A percentile compares a stretch with the other conserved stretches of the same genome.
These are phyloP conservation scores for Drosophila tristis DNA, from an alignment of 1,140 invertebrate genomes.

Conservation along the genomic window DNA sequence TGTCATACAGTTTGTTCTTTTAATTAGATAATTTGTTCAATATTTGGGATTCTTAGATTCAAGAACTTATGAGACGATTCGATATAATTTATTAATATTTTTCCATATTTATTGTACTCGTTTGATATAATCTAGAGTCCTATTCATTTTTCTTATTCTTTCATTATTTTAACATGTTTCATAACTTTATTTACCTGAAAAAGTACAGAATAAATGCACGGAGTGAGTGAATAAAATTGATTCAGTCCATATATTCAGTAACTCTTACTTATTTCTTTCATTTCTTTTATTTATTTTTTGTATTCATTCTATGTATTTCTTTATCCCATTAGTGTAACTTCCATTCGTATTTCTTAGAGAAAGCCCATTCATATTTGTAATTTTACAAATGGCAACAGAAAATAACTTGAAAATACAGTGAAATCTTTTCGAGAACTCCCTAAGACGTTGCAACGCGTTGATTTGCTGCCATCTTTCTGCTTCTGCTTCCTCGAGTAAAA, in stretches of 20 bases:
- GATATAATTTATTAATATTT: too few relatives aligned
- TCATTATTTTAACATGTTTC: not conserved
- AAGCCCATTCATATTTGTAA: constrained; percentile 48
- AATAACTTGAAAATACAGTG: constrained; percentile 30
- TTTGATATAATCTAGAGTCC: too few relatives aligned
- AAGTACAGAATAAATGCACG: too few relatives aligned
- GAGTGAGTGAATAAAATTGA: too few relatives aligned
- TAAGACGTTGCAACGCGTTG: constrained; percentile 68
- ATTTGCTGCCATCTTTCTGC: constrained; percentile 46
- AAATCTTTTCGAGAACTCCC: constrained; percentile 12
- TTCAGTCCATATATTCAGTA: too few relatives aligned
- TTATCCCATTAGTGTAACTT: not conserved
- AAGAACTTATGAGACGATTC: too few relatives aligned
- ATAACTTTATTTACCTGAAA: not conserved
- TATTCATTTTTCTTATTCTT: too few relatives aligned
- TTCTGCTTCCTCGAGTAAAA: constrained; percentile 5
- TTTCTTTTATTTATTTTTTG: not conserved
- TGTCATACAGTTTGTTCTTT: not conserved
- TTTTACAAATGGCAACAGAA: constrained; percentile 71
- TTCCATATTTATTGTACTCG: too few relatives aligned
- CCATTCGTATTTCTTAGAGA: constrained; percentile 1
- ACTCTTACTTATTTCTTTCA: not conserved
- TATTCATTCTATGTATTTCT: too few relatives aligned
- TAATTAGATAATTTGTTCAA: too few relatives aligned
- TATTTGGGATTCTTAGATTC: too few relatives aligned